A percentile compares a stretch with the other conserved stretches of the same genome.
phyloP scores from a whole-genome alignment of 2,797 vertebrate genomes.

The Chelon auratus region DNA sequence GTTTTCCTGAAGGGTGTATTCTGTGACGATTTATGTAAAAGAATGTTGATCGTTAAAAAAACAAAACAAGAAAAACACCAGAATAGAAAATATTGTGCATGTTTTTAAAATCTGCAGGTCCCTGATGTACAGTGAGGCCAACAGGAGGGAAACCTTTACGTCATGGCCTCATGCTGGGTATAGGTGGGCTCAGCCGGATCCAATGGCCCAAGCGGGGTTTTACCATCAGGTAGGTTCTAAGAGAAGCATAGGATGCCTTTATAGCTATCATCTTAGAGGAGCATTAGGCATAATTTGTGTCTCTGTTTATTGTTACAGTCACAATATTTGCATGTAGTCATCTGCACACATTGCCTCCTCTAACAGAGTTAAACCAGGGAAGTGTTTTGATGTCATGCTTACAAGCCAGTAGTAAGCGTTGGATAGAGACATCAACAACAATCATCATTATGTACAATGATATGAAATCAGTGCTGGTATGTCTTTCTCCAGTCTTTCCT shows the following conservation, averaged over 20 bases:
- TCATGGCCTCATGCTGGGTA: constrained; percentile 99
- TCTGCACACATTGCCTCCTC: too few species aligned
- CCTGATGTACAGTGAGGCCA: constrained; percentile 99
- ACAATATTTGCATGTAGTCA: too few species aligned
- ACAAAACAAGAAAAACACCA: not conserved
- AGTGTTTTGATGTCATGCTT: too few species aligned
- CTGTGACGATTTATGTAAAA: too few species aligned
- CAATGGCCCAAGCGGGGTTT: constrained; percentile 99
- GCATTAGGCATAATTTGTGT: too few species aligned
- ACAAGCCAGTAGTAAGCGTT: too few species aligned
- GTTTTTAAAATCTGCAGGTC: constrained; percentile 83
- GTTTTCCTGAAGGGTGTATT: too few species aligned
- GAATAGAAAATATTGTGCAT: not conserved
- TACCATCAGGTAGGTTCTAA: constrained; percentile 94
- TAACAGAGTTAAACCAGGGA: too few species aligned
- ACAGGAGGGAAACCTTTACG: constrained; percentile 97
- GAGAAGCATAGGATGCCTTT: not conserved
- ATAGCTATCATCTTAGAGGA: too few species aligned
- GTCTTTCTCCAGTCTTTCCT: not conserved
- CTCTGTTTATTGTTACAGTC: too few species aligned
- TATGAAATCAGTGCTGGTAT: not conserved
- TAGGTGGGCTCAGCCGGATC: constrained; percentile 98
- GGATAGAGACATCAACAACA: too few species aligned
- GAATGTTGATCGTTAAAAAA: too few species aligned
- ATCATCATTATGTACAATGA: not conserved